These are phyloP conservation scores for Paraescarpia echinospica DNA, from an alignment of 1,140 invertebrate species.

Conservation along the genomic window DNA sequence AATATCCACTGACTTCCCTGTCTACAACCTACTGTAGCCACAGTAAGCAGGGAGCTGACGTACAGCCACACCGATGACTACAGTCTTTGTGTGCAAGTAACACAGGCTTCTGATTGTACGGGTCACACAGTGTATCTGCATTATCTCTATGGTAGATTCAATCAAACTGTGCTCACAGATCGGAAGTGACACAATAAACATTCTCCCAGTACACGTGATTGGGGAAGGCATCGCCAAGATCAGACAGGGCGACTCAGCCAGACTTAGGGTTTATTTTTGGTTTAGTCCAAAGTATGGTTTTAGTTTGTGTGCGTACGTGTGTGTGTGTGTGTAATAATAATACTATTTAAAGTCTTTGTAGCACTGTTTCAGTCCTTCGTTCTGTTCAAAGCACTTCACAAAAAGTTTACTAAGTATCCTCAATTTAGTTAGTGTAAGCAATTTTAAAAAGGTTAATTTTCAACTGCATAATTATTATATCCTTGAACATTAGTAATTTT, in stretches of 20 bases:
- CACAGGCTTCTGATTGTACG: not conserved
- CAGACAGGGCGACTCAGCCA: not conserved
- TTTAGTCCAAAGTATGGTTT: not conserved
- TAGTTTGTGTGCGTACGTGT: too few species aligned
- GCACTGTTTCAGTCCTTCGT: too few species aligned
- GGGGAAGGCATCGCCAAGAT: too few species aligned
- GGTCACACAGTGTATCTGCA: not conserved
- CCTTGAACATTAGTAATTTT: too few species aligned
- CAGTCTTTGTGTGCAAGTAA: not conserved
- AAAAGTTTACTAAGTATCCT: too few species aligned
- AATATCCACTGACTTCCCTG: not conserved
- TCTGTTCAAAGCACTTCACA: too few species aligned
- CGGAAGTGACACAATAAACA: not conserved
- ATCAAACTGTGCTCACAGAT: not conserved
- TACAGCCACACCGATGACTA: not conserved
- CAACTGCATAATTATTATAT: too few species aligned
- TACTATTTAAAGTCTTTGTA: too few species aligned
- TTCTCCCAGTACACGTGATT: not conserved
- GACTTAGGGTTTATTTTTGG: not conserved
- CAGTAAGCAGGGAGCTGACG: not conserved
- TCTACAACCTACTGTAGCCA: not conserved
- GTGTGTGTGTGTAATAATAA: too few species aligned
- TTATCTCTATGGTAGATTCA: not conserved
- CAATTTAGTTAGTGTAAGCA: too few species aligned
- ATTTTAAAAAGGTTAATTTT: too few species aligned